A percentile compares a stretch with the other conserved stretches of the same genome.
Conservation (phyloP, 2,797 vertebrate species). For the Hypotaenidia philippensis region DNA sequence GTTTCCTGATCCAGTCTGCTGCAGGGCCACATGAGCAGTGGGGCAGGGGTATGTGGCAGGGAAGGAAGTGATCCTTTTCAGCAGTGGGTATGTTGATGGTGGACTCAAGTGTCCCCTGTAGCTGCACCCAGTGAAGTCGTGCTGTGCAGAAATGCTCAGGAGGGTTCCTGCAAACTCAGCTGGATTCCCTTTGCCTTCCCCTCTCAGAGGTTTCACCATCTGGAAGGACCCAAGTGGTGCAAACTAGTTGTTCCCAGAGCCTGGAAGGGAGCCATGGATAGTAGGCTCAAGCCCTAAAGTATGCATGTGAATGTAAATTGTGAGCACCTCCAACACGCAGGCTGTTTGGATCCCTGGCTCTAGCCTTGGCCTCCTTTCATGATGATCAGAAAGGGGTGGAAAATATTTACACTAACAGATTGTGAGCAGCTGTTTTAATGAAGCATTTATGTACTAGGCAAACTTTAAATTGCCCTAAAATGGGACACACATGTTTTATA, state of each 20-base stretch:
- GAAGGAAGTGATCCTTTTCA: not conserved
- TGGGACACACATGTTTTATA: constrained; percentile 63
- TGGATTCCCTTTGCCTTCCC: not conserved
- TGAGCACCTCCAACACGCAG: not conserved
- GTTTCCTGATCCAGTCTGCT: not conserved
- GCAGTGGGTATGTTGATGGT: accelerated
- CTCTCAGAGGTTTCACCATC: not conserved
- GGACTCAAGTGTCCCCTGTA: not conserved
- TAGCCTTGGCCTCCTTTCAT: constrained; percentile 4
- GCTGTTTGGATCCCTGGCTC: not conserved
- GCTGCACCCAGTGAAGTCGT: not conserved
- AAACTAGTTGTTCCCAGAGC: not conserved
- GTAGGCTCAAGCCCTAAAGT: not conserved
- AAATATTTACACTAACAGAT: constrained; percentile 60
- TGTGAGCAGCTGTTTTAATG: constrained; percentile 72
- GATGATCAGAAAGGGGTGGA: constrained; percentile 18
- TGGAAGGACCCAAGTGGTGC: not conserved
- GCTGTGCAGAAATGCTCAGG: not conserved
- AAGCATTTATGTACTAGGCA: constrained; percentile 45
- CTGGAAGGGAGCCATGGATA: not conserved
- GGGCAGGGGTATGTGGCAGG: accelerated
- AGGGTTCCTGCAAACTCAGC: not conserved
- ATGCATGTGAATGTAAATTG: not conserved
- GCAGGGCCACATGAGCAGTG: not conserved
- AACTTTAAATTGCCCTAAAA: constrained; percentile 56